Evolutionary conservation across 2,797 vertebrate species (phyloP), one percentile per base, ranked within the genome.

Genomic region (Ateles fusciceps): DNA sequence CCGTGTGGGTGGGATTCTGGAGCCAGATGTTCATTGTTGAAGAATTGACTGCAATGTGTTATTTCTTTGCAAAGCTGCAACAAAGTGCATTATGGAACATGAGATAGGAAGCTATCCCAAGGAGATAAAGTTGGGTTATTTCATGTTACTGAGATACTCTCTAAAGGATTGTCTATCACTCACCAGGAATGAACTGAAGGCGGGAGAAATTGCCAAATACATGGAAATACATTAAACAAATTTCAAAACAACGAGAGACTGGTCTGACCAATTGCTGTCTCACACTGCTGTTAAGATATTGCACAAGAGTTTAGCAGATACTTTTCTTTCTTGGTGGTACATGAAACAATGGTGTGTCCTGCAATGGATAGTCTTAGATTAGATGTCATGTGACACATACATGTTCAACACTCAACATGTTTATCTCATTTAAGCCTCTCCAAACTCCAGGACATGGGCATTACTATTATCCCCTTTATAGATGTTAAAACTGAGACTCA

Each of bases 1-100:
- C 21, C 4, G 0, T 0, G 13, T 15, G 4, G n/a, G 72, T 15
- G 11, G 76, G 46, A 19, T 59, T 4, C 11, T 12, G 0, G 4
- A 39, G 22, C 71, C 83, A 55, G 71, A 22, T 11, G 39, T 21
- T 59, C 42, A 4, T 7, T 11, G 14, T 7, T 7, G 42, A 36
- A 52, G 50, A 8, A 36, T 28, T 0, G 50, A 68, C 44, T 4
- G 0, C 21, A 3, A 5, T 6, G 5, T 11, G 9, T 13, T 14
- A 26, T 39, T 33, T 75, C 19, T 59, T 50, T 46, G 19, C 33
- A 19, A 46, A 79, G 72, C 44, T 75, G n/a, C 75, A 55, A 15
- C 13, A 12, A 24, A 72, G 36, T 5, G 33, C 36, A 13, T 30
- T 11, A 1, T 8, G 76, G 55, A 39, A 30, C 7, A 21, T 19